These are phyloP conservation scores for Molossus molossus DNA, from an alignment of 2,797 vertebrate species.

Conservation along the genomic window DNA sequence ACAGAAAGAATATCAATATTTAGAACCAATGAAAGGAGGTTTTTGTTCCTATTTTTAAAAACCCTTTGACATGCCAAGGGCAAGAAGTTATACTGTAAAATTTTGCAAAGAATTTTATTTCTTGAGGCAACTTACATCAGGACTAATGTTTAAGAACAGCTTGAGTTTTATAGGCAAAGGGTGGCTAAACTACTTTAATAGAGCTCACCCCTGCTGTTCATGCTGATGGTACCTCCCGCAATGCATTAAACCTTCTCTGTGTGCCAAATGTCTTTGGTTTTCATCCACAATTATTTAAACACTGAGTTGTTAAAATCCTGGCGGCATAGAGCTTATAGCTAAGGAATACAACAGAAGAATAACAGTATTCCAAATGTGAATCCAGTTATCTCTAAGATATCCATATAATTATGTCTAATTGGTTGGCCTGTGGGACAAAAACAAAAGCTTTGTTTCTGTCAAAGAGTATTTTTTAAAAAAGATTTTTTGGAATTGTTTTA, in stretches of 20 bases:
- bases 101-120: slow-evolving; percentile 63
- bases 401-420: slow-evolving; percentile 67
- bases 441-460: slow-evolving; percentile 6
- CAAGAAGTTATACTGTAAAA: slow-evolving; percentile 30
- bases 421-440: background rate
- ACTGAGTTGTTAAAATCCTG: slow-evolving; percentile 60
- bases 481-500: slow-evolving; percentile 5
- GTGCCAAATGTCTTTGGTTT: slow-evolving; percentile 55
- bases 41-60: background rate
- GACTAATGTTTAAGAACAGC: slow-evolving; percentile 76
- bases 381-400: slow-evolving; percentile 22
- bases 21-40: background rate
- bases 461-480: slow-evolving; percentile 14
- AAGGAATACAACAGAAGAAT: slow-evolving; percentile 44
- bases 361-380: slow-evolving; percentile 17
- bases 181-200: slow-evolving; percentile 69
- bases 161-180: slow-evolving; percentile 69
- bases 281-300: slow-evolving; percentile 64
- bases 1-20: slow-evolving; percentile 41
- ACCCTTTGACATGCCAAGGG: background rate
- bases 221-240: slow-evolving; percentile 40
- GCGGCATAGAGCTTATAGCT: slow-evolving; percentile 49
- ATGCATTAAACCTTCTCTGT: slow-evolving; percentile 59
- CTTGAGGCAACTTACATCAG: slow-evolving; percentile 19
- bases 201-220: slow-evolving; percentile 55